These are phyloP conservation scores for Acheta domesticus DNA, from an alignment of 2,888 invertebrate species.

Conservation along the genomic window DNA sequence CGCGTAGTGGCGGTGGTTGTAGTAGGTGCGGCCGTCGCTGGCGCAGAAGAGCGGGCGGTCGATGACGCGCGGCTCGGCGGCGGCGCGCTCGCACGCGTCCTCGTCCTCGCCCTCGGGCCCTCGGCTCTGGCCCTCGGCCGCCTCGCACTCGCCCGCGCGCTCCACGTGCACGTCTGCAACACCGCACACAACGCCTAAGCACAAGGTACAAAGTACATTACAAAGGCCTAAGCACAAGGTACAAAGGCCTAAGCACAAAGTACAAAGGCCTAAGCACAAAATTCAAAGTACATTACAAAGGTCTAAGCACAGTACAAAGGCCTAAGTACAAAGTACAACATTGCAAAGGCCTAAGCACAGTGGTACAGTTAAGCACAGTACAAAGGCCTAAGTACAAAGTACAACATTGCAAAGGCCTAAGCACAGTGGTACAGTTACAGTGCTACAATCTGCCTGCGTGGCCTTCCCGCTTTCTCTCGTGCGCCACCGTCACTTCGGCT, in stretches of 20 bases:
- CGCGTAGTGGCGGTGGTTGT: constrained; percentile 26
- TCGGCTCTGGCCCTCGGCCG: not conserved
- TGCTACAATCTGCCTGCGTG: not conserved
- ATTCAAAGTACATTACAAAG: too few species aligned
- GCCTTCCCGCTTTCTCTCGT: not conserved
- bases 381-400: too few species aligned
- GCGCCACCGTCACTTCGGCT: not conserved
- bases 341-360: too few species aligned
- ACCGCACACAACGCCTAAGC: not conserved
- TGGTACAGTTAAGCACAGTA: too few species aligned
- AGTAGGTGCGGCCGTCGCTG: constrained; percentile 31
- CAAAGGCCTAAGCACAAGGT: too few species aligned
- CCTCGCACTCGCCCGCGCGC: not conserved
- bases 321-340: too few species aligned
- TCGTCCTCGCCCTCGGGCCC: not conserved
- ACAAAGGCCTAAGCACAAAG: too few species aligned
- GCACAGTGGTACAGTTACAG: too few species aligned
- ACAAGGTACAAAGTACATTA: too few species aligned
- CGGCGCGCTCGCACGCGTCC: not conserved
- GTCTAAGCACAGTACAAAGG: too few species aligned
- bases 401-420: too few species aligned
- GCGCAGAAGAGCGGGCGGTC: constrained; percentile 28
- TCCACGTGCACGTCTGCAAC: constrained; percentile 7
- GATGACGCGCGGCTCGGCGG: not conserved
- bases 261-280: too few species aligned